Conservation (phyloP, 2,797 vertebrate species). For the Catostomus latipinnis region DNA sequence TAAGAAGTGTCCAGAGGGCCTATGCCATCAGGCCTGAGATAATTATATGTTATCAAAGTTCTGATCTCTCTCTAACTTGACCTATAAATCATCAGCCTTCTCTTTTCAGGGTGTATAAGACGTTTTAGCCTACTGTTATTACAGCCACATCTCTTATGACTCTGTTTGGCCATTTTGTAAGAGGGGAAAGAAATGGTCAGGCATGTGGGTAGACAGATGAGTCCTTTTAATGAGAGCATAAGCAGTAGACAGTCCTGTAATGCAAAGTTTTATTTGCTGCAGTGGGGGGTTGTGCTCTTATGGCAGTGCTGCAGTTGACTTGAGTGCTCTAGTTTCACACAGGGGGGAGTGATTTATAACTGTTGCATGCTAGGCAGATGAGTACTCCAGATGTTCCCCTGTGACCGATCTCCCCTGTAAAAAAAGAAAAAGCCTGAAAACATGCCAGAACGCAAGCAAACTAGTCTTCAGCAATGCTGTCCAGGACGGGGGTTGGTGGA, state of each 20-base stretch:
- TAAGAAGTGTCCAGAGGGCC: constrained; percentile 32
- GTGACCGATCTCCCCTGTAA: constrained; percentile 39
- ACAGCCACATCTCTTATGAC: constrained; percentile 3
- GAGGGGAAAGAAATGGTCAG: not conserved
- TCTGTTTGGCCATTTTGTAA: not conserved
- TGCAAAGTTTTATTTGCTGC: not conserved
- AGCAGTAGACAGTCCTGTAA: not conserved
- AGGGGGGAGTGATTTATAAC: constrained; percentile 52
- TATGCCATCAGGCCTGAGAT: constrained; percentile 5
- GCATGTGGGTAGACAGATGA: not conserved
- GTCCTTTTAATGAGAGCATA: constrained; percentile 4
- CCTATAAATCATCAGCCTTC: constrained; percentile 45
- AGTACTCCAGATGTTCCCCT: constrained; percentile 60
- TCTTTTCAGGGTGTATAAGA: constrained; percentile 7
- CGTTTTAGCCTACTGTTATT: not conserved
- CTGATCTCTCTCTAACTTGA: constrained; percentile 43
- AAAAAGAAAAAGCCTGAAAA: constrained; percentile 35
- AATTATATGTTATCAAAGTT: constrained; percentile 51
- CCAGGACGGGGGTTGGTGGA: not conserved
- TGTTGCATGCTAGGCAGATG: constrained; percentile 56
- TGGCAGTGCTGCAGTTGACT: constrained; percentile 10
- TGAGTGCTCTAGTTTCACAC: constrained; percentile 27
- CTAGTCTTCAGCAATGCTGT: constrained; percentile 4
- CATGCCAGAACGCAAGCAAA: constrained; percentile 6
- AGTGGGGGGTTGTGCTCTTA: not conserved